phyloP scores from a whole-genome alignment of 2,113 vertebrate species.

The Neogale vison region DNA sequence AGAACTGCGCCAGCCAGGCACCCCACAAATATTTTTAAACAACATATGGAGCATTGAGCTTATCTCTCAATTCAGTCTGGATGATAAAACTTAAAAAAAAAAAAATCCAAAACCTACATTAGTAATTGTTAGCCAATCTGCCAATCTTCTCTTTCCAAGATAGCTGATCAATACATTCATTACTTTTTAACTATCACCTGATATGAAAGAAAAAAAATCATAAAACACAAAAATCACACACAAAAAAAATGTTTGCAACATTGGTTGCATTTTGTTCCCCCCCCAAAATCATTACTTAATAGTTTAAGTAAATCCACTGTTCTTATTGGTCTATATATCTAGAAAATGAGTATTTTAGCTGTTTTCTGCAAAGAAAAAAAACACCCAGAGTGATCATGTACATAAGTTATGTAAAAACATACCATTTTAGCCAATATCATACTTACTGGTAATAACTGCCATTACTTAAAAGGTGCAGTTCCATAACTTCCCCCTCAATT shows the following conservation, averaged over 20 bases:
- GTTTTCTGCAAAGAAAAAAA: constrained; percentile 63
- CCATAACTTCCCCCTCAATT: constrained; percentile 58
- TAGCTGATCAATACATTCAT: constrained; percentile 69
- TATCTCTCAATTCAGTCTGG: constrained; percentile 64
- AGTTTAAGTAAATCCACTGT: constrained; percentile 19
- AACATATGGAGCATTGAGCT: constrained; percentile 63
- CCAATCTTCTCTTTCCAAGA: constrained; percentile 63
- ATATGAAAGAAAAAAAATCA: constrained; percentile 61
- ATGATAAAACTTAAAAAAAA: constrained; percentile 66
- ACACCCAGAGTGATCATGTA: constrained; percentile 69
- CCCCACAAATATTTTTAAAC: constrained; percentile 65
- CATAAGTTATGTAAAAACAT: constrained; percentile 57
- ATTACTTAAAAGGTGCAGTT: constrained; percentile 69
- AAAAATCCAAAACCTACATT: constrained; percentile 37
- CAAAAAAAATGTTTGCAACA: constrained; percentile 49
- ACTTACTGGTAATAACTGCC: constrained; percentile 71
- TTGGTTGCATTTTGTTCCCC: constrained; percentile 8
- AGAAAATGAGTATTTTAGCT: constrained; percentile 51
- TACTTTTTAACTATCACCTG: constrained; percentile 76
- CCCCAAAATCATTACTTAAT: constrained; percentile 29
- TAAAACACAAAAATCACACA: background rate
- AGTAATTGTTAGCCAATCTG: constrained; percentile 65
- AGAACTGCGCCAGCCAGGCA: background rate
- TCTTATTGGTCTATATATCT: constrained; percentile 34
- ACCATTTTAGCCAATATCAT: constrained; percentile 47